Percentiles rank a stretch among this genome's conserved stretches.
Evolutionary conservation across 2,113 vertebrate genomes (phyloP).

Genomic region (Terrapene triunguis): DNA sequence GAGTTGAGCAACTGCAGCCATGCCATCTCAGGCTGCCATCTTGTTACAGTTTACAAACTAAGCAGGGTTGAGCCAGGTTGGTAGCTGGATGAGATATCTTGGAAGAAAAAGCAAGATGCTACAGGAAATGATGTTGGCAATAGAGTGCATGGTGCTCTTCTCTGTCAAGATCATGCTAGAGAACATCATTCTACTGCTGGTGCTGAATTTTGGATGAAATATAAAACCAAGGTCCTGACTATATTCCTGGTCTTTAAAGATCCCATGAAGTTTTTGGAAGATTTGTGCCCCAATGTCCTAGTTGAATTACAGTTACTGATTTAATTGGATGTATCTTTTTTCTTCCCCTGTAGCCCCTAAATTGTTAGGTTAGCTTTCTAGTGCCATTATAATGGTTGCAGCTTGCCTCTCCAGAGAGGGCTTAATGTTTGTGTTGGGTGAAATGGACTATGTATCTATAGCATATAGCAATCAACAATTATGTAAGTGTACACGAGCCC

Average conservation of each 20-base stretch:
- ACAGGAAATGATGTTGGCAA: background rate
- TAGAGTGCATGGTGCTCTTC: background rate
- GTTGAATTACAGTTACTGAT: background rate
- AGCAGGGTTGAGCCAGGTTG: background rate
- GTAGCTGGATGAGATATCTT: background rate
- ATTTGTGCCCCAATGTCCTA: background rate
- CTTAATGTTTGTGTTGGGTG: background rate
- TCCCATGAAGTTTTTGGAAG: background rate
- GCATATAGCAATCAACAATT: background rate
- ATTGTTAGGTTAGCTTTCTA: background rate
- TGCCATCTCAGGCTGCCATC: background rate
- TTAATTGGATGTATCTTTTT: background rate
- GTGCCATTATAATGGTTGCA: background rate
- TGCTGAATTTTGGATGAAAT: background rate
- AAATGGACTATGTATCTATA: background rate
- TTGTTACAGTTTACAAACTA: background rate
- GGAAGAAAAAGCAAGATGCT: slow-evolving; percentile 9
- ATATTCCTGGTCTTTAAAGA: background rate
- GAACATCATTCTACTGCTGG: background rate
- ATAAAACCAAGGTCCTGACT: background rate
- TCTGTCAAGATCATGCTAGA: background rate
- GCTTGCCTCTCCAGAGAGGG: background rate
- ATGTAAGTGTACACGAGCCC: background rate
- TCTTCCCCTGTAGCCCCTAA: background rate
- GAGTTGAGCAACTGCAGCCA: background rate